Percentiles rank a stretch among this genome's conserved stretches.
Evolutionary conservation across 1,140 invertebrate genomes (phyloP).

Genomic region (Thaumetopoea pityocampa): DNA sequence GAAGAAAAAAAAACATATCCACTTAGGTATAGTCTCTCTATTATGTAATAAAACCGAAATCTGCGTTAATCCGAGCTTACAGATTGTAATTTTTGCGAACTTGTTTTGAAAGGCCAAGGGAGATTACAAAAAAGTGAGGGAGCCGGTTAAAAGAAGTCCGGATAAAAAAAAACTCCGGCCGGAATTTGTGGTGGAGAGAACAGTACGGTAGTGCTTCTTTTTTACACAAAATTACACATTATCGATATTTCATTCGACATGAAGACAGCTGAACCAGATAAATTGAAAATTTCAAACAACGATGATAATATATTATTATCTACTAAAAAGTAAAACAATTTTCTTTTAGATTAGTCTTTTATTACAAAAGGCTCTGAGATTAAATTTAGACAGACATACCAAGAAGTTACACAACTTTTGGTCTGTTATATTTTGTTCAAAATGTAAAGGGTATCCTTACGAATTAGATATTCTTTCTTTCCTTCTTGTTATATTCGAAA

Average conservation of each 20-base stretch:
- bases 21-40: conserved; percentile 4
- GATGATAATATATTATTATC: conserved; percentile 1
- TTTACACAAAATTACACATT: conserved; percentile 33
- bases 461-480: too few relatives aligned
- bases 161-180: conserved; percentile 38
- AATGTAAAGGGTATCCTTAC: too few relatives aligned
- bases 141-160: conserved; percentile 40
- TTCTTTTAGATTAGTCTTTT: too few relatives aligned
- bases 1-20: too few relatives aligned
- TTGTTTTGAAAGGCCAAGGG: conserved; percentile 48
- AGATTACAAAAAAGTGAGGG: conserved; percentile 45
- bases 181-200: conserved; percentile 28
- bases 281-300: conserved; percentile 4
- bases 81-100: conserved; percentile 47
- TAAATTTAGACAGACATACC: too few relatives aligned
- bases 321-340: too few relatives aligned
- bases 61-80: conserved; percentile 43
- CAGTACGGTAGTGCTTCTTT: conserved; percentile 26
- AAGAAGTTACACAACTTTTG: too few relatives aligned
- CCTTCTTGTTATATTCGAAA: too few relatives aligned
- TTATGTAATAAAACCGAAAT: conserved; percentile 18
- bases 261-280: conserved; percentile 11
- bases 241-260: conserved; percentile 18
- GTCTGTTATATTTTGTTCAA: too few relatives aligned
- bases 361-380: too few relatives aligned